Percentiles rank a stretch among this genome's conserved stretches.
Evolutionary conservation across 1,140 invertebrate species (phyloP).

Genomic region (Ostrea denselamellosa): DNA sequence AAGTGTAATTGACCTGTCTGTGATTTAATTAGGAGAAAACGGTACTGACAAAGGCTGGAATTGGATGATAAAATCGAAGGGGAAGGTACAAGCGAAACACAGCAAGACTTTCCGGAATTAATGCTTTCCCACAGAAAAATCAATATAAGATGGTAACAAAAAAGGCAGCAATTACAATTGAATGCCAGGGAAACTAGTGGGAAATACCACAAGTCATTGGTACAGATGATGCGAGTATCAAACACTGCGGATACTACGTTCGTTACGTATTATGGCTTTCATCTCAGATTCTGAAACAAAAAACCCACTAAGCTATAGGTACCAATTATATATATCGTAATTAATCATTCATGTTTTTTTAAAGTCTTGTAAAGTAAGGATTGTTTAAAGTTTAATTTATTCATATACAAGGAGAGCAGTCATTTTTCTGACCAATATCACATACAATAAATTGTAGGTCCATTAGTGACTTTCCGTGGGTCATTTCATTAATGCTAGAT

Average conservation of each 20-base stretch:
- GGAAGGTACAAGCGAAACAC: background rate
- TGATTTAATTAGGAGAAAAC: constrained; percentile 32
- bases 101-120: background rate
- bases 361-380: too few species aligned
- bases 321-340: too few species aligned
- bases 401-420: too few species aligned
- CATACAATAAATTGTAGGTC: too few species aligned
- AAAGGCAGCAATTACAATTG: background rate
- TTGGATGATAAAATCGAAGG: constrained; percentile 20
- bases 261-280: background rate
- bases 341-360: too few species aligned
- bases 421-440: too few species aligned
- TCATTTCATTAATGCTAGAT: too few species aligned
- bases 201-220: background rate
- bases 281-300: too few species aligned
- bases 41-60: background rate
- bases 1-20: constrained; percentile 16
- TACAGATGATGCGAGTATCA: background rate
- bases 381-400: too few species aligned
- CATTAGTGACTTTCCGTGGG: too few species aligned
- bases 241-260: background rate
- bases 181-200: background rate
- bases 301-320: too few species aligned
- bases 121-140: constrained; percentile 25
- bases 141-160: background rate